Evolutionary conservation across 2,113 vertebrate species (phyloP).

Genomic region (Myxocyprinus asiaticus): DNA sequence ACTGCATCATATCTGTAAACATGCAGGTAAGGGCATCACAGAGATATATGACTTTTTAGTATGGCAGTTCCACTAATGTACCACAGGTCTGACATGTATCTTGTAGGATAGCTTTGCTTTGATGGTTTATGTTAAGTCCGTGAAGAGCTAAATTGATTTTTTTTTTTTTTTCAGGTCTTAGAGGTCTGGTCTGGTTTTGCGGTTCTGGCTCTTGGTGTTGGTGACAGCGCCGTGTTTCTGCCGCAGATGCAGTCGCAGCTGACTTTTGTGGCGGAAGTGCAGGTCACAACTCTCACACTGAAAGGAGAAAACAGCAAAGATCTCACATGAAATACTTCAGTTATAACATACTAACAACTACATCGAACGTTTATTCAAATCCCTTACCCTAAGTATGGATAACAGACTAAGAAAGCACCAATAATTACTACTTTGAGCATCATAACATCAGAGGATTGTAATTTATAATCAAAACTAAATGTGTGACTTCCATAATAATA

Average conservation of each 20-base stretch:
- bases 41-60: neutral
- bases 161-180: conserved; percentile 81
- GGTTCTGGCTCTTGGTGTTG: conserved; percentile 94
- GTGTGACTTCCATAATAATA: too few species aligned
- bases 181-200: conserved; percentile 69
- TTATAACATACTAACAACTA: too few species aligned
- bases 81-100: neutral
- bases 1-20: conserved; percentile 1
- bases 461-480: too few species aligned
- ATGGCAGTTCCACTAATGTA: neutral
- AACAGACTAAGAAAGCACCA: too few species aligned
- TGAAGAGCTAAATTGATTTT: neutral
- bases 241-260: conserved; percentile 92
- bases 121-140: neutral
- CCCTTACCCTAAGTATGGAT: too few species aligned
- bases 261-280: conserved; percentile 98
- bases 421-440: too few species aligned
- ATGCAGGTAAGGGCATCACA: neutral
- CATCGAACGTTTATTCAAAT: too few species aligned
- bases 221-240: conserved; percentile 97
- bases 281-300: conserved; percentile 98
- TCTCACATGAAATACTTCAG: too few species aligned
- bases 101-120: too few species aligned
- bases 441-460: too few species aligned
- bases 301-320: neutral